Conservation (phyloP, 1,140 invertebrate genomes). For the Penaeus chinensis region DNA sequence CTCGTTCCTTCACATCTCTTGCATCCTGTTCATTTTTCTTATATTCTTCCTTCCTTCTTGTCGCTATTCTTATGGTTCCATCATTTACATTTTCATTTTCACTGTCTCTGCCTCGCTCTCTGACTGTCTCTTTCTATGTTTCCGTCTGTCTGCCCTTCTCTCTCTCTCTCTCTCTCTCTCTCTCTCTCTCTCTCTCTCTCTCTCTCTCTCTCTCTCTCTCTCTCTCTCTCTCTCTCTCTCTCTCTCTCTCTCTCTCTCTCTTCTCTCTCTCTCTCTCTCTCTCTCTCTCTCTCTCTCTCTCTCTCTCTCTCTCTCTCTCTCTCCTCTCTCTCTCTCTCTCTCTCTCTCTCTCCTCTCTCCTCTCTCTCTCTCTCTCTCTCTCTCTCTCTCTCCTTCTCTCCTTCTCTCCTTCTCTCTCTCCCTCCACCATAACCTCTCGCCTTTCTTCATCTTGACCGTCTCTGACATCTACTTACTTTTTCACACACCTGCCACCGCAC, state of each 20-base stretch:
- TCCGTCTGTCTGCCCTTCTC: not conserved
- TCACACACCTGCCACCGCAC: too few species aligned
- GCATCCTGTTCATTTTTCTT: too few species aligned
- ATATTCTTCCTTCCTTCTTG: not conserved
- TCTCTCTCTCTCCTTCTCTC: not conserved
- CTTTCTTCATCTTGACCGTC: not conserved
- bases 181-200: not conserved
- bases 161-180: not conserved
- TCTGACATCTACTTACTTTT: too few species aligned
- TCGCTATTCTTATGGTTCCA: too few species aligned
- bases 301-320: not conserved
- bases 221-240: constrained; percentile 27
- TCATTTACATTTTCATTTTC: not conserved
- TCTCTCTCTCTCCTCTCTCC: not conserved
- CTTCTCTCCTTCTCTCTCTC: not conserved
- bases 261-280: not conserved
- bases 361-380: not conserved
- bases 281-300: not conserved
- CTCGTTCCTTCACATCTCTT: too few species aligned
- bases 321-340: not conserved
- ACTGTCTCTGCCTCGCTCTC: not conserved
- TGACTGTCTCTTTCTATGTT: not conserved
- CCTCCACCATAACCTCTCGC: not conserved
- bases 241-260: constrained; percentile 27
- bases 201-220: constrained; percentile 23